Base-by-base conservation (phyloP, 1,140 invertebrate genomes). In the Vanessa atalanta region DNA sequence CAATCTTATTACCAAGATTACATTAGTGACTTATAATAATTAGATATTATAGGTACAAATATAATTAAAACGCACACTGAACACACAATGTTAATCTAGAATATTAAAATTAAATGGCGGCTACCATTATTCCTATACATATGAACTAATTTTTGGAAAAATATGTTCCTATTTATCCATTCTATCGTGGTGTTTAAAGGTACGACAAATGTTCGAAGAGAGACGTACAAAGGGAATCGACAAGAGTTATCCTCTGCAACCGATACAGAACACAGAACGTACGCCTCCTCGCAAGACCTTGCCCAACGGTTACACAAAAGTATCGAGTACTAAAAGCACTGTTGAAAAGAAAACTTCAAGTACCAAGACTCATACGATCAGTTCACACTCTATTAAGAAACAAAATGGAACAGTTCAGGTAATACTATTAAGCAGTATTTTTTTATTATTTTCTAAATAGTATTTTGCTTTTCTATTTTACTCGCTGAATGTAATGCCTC, bases 131-230 rank as follows among this genome's bases (percentile, higher is more conserved):
- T 31, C 26, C 26, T 31, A 31, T 31, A 31, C 6, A 31, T 4
- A 31, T 31, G 6, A 6, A 2, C 26, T 2, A 4, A 1, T 31
- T 1, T 6, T 31, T 31, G 26, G 3, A 6, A 31, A 31, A 31
- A 31, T 31, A 31, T 31, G 6, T 6, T 31, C 26, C 0, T 31
- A 31, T 31, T 1, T 31, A 31, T 31, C 26, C 6, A 31, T 2
- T 31, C 26, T 31, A 31, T 31, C 26, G 26, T 31, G 26, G 3
- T 31, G 26, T 31, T 31, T 16, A 48, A 80, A 95, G 94, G 95
- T 96, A 4, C 94, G 95, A n/a, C 95, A 96, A 92, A 96, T 97
- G 95, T 97, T 97, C 83, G 96, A 97, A 77, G 96, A 97, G 81
- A 93, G 96, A 15, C 94, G 96, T 43, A 94, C 93, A n/a, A 95